A percentile compares a stretch with the other conserved stretches of the same genome.
phyloP scores from a whole-genome alignment of 2,113 vertebrate species.

The Oncorhynchus gorbuscha region DNA sequence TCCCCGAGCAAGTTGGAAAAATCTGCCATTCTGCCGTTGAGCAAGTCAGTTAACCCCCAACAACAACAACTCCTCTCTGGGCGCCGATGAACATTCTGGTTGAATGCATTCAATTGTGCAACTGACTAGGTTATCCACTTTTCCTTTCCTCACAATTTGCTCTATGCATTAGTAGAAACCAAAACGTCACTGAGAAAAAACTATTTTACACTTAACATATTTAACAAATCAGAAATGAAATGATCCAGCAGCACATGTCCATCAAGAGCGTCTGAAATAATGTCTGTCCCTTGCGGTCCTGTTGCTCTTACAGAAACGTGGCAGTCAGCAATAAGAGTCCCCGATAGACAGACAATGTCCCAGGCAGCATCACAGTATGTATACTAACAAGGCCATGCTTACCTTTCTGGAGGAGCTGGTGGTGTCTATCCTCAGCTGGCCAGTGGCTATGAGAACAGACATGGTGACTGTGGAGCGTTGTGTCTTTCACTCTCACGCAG shows the following conservation, averaged over 20 bases:
- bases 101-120: too few relatives aligned
- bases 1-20: too few relatives aligned
- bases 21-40: too few relatives aligned
- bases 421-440: conserved; percentile 71
- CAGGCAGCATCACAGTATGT: conserved; percentile 39
- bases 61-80: too few relatives aligned
- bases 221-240: too few relatives aligned
- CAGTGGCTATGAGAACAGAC: conserved; percentile 72
- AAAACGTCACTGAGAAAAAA: too few relatives aligned
- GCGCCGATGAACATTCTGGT: too few relatives aligned
- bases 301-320: conserved; percentile 47
- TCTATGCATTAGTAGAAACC: too few relatives aligned
- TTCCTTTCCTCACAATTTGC: too few relatives aligned
- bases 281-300: conserved; percentile 33
- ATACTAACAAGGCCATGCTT: conserved; percentile 64
- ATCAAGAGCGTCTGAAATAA: conserved; percentile 23
- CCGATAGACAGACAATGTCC: conserved; percentile 51
- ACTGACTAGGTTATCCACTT: too few relatives aligned
- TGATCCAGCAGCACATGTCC: conserved; percentile 7
- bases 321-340: conserved; percentile 42
- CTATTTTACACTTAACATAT: too few relatives aligned
- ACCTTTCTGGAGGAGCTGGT: conserved; percentile 68
- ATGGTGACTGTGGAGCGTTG: conserved; percentile 42
- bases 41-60: too few relatives aligned
- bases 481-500: conserved; percentile 16